Evolutionary conservation across 1,140 invertebrate genomes (phyloP), one percentile per base, ranked within the genome.

Genomic region (Fopius arisanus): DNA sequence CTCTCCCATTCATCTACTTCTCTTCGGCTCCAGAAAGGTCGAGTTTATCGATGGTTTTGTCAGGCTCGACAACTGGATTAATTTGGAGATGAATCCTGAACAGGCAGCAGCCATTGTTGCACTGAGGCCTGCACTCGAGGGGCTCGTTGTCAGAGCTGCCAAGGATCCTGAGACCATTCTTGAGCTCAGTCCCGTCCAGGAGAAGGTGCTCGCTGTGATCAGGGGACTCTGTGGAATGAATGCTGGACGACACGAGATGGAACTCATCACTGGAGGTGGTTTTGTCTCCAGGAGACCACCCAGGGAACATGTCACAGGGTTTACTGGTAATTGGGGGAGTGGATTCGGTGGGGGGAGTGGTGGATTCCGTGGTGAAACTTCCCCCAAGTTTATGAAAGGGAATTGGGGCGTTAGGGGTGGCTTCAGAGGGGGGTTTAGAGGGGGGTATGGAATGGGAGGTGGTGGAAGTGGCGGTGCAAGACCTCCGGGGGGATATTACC

Each of bases 1-100:
- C 1, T 93, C 96, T 1, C 97, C 98, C 0, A 85, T 99, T 73
- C 97, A 99, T 87, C 87, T 99, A 4, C 84, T 99, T 74, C 85
- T 99, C 5, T 99, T 99, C 88, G 97, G 94, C 3, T 93, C 92
- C 31, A 90, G 95, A n/a, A 96, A 96, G 89, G 93, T 97, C 1
- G 95, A 96, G 82, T 86, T 80, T 79, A 82, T 93, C n/a, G 92
- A 95, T 71, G 90, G 90, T 26, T 81, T 92, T 31, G 92, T 97
- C 3, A 90, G 93, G 23, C 80, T 98, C 2, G 96, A 98, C 86
- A 96, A 96, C 81, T 97, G 96, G 96, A 92, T 99, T 21, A 97
- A 96, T 85, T 90, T 99, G 26, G 91, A 94, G 7, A 97, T 99
- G 91, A 89, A 94, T 76, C 91, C 94, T 0, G 78, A 90, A 31